phyloP scores from a whole-genome alignment of 2,888 invertebrate genomes.

The Archips crataeganus region DNA sequence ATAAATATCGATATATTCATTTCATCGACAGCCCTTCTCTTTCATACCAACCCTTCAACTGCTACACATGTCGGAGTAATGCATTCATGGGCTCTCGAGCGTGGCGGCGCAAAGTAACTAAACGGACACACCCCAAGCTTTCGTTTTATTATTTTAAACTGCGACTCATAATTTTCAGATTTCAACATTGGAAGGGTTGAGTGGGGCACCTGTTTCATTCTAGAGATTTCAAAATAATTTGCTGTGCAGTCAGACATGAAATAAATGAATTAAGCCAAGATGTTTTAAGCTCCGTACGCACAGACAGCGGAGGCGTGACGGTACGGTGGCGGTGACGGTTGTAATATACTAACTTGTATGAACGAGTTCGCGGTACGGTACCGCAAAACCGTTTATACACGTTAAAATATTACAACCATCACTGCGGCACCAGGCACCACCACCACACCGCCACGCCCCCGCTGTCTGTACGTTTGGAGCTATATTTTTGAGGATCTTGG shows the following conservation, averaged over 20 bases:
- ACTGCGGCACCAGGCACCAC: too few species aligned
- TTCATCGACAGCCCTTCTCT: slow-evolving; percentile 43
- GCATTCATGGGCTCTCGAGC: slow-evolving; percentile 83
- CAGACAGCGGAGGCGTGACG: too few species aligned
- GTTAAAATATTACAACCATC: too few species aligned
- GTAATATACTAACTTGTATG: too few species aligned
- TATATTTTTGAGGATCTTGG: too few species aligned
- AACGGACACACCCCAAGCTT: slow-evolving; percentile 60
- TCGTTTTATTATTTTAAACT: slow-evolving; percentile 82
- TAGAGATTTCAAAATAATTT: neutral
- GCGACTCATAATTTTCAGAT: slow-evolving; percentile 69
- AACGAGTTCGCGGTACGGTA: too few species aligned
- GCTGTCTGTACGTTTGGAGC: too few species aligned
- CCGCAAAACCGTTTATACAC: too few species aligned
- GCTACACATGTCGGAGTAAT: slow-evolving; percentile 65
- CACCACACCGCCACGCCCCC: too few species aligned
- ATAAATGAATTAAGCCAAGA: neutral
- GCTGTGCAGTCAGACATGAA: too few species aligned
- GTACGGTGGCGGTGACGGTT: too few species aligned
- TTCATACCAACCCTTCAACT: slow-evolving; percentile 65
- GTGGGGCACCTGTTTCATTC: slow-evolving; percentile 38
- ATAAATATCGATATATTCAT: slow-evolving; percentile 10
- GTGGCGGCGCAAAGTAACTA: slow-evolving; percentile 82
- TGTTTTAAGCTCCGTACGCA: too few species aligned
- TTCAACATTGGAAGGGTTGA: slow-evolving; percentile 48